Percentiles rank a stretch among this genome's conserved stretches.
phyloP scores from a whole-genome alignment of 2,113 vertebrate genomes.

The Vulpes lagopus region DNA sequence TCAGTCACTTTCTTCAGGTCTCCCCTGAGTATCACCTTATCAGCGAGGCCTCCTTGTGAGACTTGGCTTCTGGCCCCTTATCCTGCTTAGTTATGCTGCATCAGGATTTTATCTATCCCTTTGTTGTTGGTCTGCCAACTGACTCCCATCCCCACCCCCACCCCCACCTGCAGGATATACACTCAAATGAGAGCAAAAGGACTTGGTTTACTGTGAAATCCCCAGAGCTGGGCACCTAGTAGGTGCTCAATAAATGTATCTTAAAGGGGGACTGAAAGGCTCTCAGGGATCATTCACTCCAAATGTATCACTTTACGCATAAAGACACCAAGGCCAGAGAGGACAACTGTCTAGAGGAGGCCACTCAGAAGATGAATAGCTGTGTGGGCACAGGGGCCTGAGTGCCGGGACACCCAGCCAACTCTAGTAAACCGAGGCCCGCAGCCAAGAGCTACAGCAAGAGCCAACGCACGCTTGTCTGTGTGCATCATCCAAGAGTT shows the following conservation, averaged over 20 bases:
- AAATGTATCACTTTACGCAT: background rate
- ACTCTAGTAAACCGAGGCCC: background rate
- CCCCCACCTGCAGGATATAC: background rate
- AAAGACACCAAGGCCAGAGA: background rate
- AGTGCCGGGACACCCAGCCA: background rate
- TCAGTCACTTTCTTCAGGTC: background rate
- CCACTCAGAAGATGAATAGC: background rate
- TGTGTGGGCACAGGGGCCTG: background rate
- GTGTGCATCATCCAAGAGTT: background rate
- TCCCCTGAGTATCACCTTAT: background rate
- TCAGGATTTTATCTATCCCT: background rate
- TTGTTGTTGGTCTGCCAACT: background rate
- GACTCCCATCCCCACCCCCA: background rate
- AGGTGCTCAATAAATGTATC: background rate
- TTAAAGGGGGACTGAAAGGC: background rate
- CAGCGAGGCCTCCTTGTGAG: background rate
- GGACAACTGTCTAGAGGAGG: background rate
- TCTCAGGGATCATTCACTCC: background rate
- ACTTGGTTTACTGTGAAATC: background rate
- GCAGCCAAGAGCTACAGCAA: rapidly evolving
- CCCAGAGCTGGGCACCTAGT: background rate
- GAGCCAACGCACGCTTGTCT: rapidly evolving
- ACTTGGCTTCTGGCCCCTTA: no score
- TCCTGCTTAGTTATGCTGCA: background rate
- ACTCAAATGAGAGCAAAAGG: background rate